phyloP scores from a whole-genome alignment of 2,888 invertebrate genomes.

The Acronicta leporina region DNA sequence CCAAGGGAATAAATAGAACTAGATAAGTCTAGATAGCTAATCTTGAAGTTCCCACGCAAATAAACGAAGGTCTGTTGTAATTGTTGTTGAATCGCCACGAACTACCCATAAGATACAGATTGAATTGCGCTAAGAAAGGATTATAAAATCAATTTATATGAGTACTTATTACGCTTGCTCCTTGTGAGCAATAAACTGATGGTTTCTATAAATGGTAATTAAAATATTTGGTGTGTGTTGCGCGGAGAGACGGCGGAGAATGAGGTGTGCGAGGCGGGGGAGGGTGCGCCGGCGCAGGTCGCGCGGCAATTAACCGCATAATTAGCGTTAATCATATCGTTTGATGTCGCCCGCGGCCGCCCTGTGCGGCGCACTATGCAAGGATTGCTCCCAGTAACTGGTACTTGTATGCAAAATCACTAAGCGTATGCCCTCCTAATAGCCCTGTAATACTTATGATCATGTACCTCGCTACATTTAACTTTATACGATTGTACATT shows the following conservation, averaged over 20 bases:
- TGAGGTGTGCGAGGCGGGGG: neutral
- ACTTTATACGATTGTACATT: neutral
- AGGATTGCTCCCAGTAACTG: conserved; percentile 4
- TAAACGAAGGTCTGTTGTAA: no score
- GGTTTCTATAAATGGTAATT: conserved; percentile 49
- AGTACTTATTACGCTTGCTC: conserved; percentile 20
- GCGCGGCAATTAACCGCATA: conserved; percentile 51
- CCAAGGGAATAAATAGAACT: no score
- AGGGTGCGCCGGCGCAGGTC: conserved; percentile 18
- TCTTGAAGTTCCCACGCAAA: no score
- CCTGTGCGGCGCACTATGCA: conserved; percentile 43
- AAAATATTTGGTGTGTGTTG: conserved; percentile 49
- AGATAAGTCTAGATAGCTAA: no score
- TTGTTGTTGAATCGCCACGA: no score
- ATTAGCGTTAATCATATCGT: conserved; percentile 55
- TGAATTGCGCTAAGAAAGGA: neutral
- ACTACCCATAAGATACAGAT: no score
- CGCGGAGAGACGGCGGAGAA: conserved; percentile 1
- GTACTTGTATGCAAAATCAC: conserved; percentile 25
- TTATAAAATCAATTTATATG: conserved; percentile 38
- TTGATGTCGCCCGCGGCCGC: conserved; percentile 53
- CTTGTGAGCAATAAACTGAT: conserved; percentile 27
- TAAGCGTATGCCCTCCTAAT: neutral
- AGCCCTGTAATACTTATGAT: neutral
- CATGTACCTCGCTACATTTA: neutral